Evolutionary conservation across 2,797 vertebrate genomes (phyloP).

Genomic region (Margarornis squamiger): DNA sequence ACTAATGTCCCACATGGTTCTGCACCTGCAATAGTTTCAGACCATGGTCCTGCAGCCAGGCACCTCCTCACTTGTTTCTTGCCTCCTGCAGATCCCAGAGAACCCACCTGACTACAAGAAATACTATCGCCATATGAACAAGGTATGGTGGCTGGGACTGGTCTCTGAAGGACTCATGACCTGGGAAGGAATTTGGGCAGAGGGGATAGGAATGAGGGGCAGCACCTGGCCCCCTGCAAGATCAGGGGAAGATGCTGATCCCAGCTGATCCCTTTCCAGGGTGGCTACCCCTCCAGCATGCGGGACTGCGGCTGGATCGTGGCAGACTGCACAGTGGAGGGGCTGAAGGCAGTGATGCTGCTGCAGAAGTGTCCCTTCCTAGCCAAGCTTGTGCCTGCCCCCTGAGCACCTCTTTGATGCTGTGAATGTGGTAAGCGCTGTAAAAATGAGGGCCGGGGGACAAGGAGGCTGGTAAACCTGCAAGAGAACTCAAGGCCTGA

Average conservation of each 20-base stretch:
- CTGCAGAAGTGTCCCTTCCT: constrained; percentile 86
- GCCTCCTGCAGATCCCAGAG: constrained; percentile 83
- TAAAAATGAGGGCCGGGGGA: not conserved
- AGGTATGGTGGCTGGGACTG: not conserved
- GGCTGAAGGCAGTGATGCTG: constrained; percentile 89
- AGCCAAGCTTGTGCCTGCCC: constrained; percentile 72
- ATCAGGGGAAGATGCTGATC: not conserved
- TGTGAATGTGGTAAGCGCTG: constrained; percentile 87
- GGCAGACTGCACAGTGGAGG: constrained; percentile 94
- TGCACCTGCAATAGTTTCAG: not conserved
- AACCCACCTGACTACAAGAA: constrained; percentile 88
- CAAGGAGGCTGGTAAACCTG: not conserved
- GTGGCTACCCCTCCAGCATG: constrained; percentile 93
- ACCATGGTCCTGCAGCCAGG: not conserved
- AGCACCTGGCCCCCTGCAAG: not conserved
- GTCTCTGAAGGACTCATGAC: fast-evolving
- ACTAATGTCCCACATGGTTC: not conserved
- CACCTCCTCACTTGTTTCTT: not conserved
- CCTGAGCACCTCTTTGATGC: constrained; percentile 83
- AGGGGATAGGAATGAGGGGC: not conserved
- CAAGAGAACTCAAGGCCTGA: not conserved
- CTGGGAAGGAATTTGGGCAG: not conserved
- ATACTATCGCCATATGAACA: constrained; percentile 91
- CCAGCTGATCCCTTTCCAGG: constrained; percentile 74
- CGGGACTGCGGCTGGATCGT: constrained; percentile 95